phyloP scores from a whole-genome alignment of 2,888 invertebrate species.

The Calliopum simillimum region DNA sequence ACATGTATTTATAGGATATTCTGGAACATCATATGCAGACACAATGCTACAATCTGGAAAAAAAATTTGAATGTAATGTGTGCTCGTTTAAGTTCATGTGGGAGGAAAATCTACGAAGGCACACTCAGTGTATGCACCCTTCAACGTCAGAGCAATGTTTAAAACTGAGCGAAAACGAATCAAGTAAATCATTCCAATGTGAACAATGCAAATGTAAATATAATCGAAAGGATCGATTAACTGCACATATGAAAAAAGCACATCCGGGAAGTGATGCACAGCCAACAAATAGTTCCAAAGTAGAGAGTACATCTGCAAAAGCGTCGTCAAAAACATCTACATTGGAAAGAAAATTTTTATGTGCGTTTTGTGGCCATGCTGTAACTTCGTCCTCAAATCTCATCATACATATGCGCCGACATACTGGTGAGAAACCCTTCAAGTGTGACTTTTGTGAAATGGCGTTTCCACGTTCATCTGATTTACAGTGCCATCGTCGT shows the following conservation, averaged over 20 bases:
- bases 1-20: conserved; percentile 61
- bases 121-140: conserved; percentile 52
- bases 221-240: conserved; percentile 62
- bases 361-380: conserved; percentile 73
- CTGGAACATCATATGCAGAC: conserved; percentile 70
- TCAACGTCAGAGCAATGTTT: not conserved
- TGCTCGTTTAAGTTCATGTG: conserved; percentile 65
- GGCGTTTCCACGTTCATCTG: conserved; percentile 74
- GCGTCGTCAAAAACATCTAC: conserved; percentile 33
- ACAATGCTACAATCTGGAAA: conserved; percentile 61
- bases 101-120: conserved; percentile 60
- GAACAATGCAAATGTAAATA: conserved; percentile 60
- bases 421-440: conserved; percentile 76
- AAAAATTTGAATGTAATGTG: conserved; percentile 56
- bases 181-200: conserved; percentile 55
- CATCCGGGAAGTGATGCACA: conserved; percentile 44
- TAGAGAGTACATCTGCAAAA: conserved; percentile 28
- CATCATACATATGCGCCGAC: conserved; percentile 76
- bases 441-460: conserved; percentile 74
- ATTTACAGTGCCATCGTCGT: conserved; percentile 73
- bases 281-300: conserved; percentile 32
- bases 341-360: conserved; percentile 68
- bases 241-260: conserved; percentile 59
- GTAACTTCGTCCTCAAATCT: conserved; percentile 74
- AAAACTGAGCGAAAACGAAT: not conserved